A percentile compares a stretch with the other conserved stretches of the same genome.
Evolutionary conservation across 2,888 invertebrate genomes (phyloP).

Genomic region (Amphimallon solstitiale): DNA sequence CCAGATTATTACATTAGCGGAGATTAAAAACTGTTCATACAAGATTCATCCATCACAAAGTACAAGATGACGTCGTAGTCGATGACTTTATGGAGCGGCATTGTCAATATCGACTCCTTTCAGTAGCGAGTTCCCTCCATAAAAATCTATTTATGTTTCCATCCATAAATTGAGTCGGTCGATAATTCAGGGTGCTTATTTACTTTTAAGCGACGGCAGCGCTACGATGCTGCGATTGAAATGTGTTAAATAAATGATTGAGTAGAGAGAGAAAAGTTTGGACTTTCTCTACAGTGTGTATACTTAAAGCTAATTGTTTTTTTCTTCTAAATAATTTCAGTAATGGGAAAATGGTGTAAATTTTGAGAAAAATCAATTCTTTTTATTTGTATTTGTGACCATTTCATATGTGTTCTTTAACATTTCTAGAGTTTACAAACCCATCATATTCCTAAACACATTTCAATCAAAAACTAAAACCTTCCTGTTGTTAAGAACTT

Average conservation of each 20-base stretch:
- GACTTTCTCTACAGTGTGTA: too few relatives aligned
- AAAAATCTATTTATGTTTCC: neutral
- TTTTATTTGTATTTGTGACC: too few relatives aligned
- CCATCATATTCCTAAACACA: too few relatives aligned
- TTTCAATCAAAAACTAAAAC: too few relatives aligned
- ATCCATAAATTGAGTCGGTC: neutral
- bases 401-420: too few relatives aligned
- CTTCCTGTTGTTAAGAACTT: too few relatives aligned
- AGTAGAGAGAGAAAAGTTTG: too few relatives aligned
- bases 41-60: slow-evolving; percentile 31
- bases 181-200: slow-evolving; percentile 1
- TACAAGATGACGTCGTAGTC: neutral
- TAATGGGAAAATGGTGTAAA: too few relatives aligned
- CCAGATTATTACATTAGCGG: slow-evolving; percentile 29
- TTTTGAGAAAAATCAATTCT: too few relatives aligned
- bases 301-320: too few relatives aligned
- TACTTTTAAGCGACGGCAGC: neutral
- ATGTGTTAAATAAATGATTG: neutral
- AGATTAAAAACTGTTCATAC: slow-evolving; percentile 29
- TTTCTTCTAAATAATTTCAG: too few relatives aligned
- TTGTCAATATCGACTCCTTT: slow-evolving; percentile 2
- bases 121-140: neutral
- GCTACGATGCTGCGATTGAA: neutral
- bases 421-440: too few relatives aligned
- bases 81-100: neutral